Evolutionary conservation across 2,888 invertebrate genomes (phyloP).

Genomic region (Metallyticus violacea): DNA sequence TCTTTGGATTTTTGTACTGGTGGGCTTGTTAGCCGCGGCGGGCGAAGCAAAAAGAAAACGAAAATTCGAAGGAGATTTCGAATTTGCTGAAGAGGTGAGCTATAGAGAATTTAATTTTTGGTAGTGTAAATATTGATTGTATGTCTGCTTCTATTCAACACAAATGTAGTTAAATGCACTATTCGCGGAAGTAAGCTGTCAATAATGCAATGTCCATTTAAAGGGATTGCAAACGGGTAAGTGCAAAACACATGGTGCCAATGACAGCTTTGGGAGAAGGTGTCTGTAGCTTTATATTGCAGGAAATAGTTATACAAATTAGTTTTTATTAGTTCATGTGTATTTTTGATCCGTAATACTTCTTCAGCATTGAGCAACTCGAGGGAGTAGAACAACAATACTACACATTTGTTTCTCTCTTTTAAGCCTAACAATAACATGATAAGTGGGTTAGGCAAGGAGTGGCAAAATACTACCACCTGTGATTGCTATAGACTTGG

Average conservation of each 20-base stretch:
- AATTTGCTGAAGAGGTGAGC: slow-evolving; percentile 75
- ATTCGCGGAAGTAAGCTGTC: neutral
- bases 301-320: no score
- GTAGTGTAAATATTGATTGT: neutral
- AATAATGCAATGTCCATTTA: neutral
- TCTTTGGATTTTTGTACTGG: slow-evolving; percentile 48
- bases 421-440: neutral
- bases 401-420: no score
- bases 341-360: neutral
- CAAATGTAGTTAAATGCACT: neutral
- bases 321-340: neutral
- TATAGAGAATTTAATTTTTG: neutral
- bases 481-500: neutral
- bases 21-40: slow-evolving; percentile 45
- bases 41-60: slow-evolving; percentile 59
- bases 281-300: neutral
- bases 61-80: slow-evolving; percentile 75
- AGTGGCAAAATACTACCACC: neutral
- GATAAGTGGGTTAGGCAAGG: neutral
- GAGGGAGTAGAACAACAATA: no score
- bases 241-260: neutral
- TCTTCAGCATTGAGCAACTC: neutral
- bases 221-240: neutral
- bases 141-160: neutral
- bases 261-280: neutral